These are phyloP conservation scores for Clarias magur DNA, from an alignment of 2,113 vertebrate species.

Conservation along the genomic window DNA sequence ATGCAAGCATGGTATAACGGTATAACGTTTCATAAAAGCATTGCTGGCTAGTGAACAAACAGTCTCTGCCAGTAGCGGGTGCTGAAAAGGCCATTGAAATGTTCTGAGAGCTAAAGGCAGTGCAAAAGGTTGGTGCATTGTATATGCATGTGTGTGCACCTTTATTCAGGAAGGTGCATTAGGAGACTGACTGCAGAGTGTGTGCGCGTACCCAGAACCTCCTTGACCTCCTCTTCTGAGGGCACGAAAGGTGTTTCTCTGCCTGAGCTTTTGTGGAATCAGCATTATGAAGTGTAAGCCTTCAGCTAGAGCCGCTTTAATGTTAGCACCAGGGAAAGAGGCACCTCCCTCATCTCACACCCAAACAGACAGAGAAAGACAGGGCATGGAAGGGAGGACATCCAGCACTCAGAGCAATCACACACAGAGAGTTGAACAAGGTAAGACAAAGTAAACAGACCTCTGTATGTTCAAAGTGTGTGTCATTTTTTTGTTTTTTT, in stretches of 20 bases:
- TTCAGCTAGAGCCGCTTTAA: conserved; percentile 18
- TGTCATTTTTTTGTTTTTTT: background rate
- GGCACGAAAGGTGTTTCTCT: background rate
- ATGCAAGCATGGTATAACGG: background rate
- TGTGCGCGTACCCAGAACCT: background rate
- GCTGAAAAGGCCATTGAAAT: conserved; percentile 8
- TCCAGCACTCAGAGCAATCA: conserved; percentile 10
- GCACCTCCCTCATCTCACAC: conserved; percentile 23
- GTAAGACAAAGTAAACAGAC: conserved; percentile 18
- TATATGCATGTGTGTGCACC: background rate
- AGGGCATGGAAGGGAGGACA: conserved; percentile 17
- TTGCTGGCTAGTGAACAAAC: background rate
- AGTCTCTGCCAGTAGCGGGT: background rate
- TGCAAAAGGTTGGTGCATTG: background rate
- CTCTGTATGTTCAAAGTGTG: conserved; percentile 19
- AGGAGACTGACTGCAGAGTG: background rate
- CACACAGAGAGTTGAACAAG: conserved; percentile 15
- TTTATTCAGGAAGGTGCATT: background rate
- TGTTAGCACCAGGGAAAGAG: conserved; percentile 1
- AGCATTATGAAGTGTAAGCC: background rate
- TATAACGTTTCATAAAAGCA: conserved; percentile 8
- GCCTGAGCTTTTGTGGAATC: background rate
- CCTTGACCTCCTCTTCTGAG: background rate
- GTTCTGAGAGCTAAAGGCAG: background rate
- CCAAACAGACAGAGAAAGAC: conserved; percentile 2